phyloP scores from a whole-genome alignment of 2,888 invertebrate species.

The Tipula vernalis region DNA sequence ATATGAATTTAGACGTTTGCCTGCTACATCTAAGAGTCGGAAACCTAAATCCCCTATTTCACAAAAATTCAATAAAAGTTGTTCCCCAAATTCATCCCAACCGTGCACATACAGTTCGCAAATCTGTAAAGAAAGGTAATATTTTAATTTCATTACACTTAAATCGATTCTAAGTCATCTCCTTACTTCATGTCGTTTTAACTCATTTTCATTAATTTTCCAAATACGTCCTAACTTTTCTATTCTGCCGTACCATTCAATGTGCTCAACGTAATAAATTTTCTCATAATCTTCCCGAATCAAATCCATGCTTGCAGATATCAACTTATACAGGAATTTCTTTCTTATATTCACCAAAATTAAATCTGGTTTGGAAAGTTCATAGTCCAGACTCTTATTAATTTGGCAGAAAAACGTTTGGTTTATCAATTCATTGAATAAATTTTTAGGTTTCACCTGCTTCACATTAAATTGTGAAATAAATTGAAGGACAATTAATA shows the following conservation, averaged over 20 bases:
- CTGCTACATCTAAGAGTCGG: conserved; percentile 66
- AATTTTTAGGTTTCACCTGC: conserved; percentile 52
- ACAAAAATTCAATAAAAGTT: conserved; percentile 51
- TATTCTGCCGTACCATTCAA: conserved; percentile 61
- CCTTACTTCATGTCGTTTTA: conserved; percentile 62
- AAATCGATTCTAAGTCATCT: background rate
- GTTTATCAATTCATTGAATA: conserved; percentile 62
- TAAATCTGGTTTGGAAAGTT: conserved; percentile 51
- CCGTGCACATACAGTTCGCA: conserved; percentile 49
- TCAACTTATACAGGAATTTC: conserved; percentile 60
- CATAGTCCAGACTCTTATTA: conserved; percentile 41
- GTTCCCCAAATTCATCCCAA: conserved; percentile 45
- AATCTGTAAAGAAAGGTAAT: conserved; percentile 32
- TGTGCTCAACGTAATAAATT: conserved; percentile 39
- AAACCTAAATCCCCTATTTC: conserved; percentile 57
- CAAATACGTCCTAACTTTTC: conserved; percentile 59
- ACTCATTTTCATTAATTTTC: conserved; percentile 58
- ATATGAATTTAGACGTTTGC: conserved; percentile 59
- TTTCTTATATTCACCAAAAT: conserved; percentile 53
- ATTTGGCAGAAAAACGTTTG: conserved; percentile 38
- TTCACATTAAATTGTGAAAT: conserved; percentile 67
- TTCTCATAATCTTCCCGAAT: conserved; percentile 48
- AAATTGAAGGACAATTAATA: conserved; percentile 63
- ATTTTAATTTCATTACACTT: too few relatives aligned
- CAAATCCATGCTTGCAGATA: conserved; percentile 60